Percentiles rank a stretch among this genome's conserved stretches.
phyloP scores from a whole-genome alignment of 2,888 invertebrate species.

The Oxystoma pomonae region DNA sequence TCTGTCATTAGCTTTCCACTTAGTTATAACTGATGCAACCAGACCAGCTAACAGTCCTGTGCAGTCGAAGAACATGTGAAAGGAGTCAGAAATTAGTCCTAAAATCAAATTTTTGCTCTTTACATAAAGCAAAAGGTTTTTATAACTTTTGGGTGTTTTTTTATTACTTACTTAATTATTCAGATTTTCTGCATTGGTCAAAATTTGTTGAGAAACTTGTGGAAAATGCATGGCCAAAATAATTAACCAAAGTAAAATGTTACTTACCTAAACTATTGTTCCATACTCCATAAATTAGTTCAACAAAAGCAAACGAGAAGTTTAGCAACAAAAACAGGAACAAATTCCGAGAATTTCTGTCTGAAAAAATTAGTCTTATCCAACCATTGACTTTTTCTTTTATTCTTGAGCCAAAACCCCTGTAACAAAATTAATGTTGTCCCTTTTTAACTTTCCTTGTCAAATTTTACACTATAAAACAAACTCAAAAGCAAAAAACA shows the following conservation, averaged over 20 bases:
- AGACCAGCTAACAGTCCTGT: constrained; percentile 92
- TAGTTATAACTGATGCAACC: constrained; percentile 92
- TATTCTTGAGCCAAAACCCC: constrained; percentile 59
- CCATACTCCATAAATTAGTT: constrained; percentile 88
- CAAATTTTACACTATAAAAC: no score
- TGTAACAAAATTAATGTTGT: constrained; percentile 50
- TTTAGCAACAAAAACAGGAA: constrained; percentile 90
- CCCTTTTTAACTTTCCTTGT: no score
- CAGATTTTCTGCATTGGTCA: no score
- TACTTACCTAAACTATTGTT: constrained; percentile 75
- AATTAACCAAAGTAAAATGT: background rate
- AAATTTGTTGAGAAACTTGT: no score
- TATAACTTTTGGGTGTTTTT: no score
- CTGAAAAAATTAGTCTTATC: constrained; percentile 85
- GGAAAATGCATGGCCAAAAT: background rate
- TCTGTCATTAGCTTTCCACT: constrained; percentile 91
- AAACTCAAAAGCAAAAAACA: no score
- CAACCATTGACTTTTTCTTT: constrained; percentile 73
- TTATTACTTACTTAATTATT: no score
- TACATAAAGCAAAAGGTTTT: no score
- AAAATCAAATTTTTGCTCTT: constrained; percentile 17
- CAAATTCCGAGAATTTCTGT: constrained; percentile 88
- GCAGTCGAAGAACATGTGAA: constrained; percentile 99
- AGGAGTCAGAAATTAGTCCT: constrained; percentile 96
- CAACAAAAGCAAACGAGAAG: constrained; percentile 95